phyloP scores from a whole-genome alignment of 2,113 vertebrate genomes.

The Gallinago jamesoni region DNA sequence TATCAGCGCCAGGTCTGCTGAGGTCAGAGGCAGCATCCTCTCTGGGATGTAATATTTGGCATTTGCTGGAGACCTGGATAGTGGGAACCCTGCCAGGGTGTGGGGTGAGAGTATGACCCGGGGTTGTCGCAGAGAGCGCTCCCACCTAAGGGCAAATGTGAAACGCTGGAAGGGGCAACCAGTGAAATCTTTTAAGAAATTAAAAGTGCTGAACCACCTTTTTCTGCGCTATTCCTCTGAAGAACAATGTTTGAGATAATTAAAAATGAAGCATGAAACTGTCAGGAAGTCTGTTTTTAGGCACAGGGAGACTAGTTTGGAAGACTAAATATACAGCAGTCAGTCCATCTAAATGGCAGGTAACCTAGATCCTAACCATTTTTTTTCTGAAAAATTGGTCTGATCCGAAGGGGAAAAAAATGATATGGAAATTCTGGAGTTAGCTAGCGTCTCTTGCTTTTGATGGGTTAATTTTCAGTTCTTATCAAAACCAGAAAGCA shows the following conservation, averaged over 20 bases:
- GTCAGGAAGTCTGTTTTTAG: not conserved
- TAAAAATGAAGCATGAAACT: not conserved
- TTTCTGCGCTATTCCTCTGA: not conserved
- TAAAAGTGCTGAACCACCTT: not conserved
- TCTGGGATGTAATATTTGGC: not conserved
- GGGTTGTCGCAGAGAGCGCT: rapidly evolving
- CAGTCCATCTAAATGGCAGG: not conserved
- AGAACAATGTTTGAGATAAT: not conserved
- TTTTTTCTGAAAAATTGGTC: not conserved
- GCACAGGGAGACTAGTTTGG: not conserved
- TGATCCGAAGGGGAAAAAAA: not conserved
- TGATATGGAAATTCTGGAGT: not conserved
- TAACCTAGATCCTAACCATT: not conserved
- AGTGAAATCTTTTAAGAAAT: not conserved
- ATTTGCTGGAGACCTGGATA: not conserved
- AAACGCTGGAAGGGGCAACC: not conserved
- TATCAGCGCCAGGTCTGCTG: not conserved
- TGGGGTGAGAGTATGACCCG: rapidly evolving
- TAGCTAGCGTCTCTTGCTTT: not conserved
- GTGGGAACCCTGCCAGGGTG: not conserved
- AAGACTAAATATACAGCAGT: not conserved
- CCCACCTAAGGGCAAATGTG: not conserved
- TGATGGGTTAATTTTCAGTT: not conserved
- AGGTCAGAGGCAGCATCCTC: rapidly evolving
- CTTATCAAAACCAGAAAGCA: not conserved